Conservation (phyloP, 2,797 vertebrate genomes). For the Knipowitschia caucasica region DNA sequence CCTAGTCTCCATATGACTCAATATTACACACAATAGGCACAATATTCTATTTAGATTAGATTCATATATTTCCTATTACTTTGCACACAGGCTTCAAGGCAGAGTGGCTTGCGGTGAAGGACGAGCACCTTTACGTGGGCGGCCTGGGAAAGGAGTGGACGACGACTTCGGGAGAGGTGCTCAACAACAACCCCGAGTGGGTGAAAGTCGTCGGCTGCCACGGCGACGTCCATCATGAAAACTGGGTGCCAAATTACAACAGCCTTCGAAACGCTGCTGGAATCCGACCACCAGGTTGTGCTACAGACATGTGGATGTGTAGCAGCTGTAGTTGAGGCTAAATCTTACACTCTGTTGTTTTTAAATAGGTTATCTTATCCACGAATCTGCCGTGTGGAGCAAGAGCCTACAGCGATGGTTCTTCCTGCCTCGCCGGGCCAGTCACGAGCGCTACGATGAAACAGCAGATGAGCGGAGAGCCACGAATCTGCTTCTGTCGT, state of each 20-base stretch:
- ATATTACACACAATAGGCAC: not conserved
- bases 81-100: slow-evolving; percentile 88
- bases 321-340: not conserved
- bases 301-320: not conserved
- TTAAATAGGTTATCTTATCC: slow-evolving; percentile 91
- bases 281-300: slow-evolving; percentile 84
- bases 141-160: slow-evolving; percentile 98
- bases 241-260: slow-evolving; percentile 87
- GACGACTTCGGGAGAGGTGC: slow-evolving; percentile 85
- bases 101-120: slow-evolving; percentile 94
- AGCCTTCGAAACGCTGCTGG: slow-evolving; percentile 78
- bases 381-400: slow-evolving; percentile 92
- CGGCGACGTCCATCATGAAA: slow-evolving; percentile 85
- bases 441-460: slow-evolving; percentile 86
- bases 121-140: slow-evolving; percentile 87
- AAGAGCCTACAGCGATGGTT: slow-evolving; percentile 90
- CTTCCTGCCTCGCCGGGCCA: slow-evolving; percentile 91
- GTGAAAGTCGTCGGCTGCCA: slow-evolving; percentile 88
- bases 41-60: not conserved
- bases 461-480: slow-evolving; percentile 82
- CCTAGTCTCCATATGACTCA: not conserved
- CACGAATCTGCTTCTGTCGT: slow-evolving; percentile 87
- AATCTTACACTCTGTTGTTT: slow-evolving; percentile 30
- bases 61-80: not conserved
- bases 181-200: slow-evolving; percentile 95